Evolutionary conservation across 2,888 invertebrate genomes (phyloP).

Genomic region (Ellobium chinense): DNA sequence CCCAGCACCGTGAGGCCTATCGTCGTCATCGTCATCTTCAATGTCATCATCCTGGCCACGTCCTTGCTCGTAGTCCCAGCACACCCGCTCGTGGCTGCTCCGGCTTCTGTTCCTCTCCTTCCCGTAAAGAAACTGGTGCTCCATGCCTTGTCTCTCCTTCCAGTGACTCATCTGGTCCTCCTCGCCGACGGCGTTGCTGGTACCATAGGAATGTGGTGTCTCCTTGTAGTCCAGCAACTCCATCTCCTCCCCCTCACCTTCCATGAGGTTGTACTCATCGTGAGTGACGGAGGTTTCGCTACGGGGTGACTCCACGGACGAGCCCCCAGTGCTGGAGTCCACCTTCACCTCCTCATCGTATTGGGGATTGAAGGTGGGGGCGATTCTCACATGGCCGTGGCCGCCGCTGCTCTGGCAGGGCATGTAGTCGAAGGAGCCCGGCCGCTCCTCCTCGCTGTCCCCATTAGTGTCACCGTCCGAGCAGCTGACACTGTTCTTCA

Average conservation of each 20-base stretch:
- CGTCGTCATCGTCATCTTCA: conserved; percentile 10
- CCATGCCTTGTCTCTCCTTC: not conserved
- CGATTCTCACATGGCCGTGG: conserved; percentile 43
- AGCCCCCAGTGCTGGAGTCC: conserved; percentile 58
- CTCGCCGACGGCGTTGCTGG: too few relatives aligned
- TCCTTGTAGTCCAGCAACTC: conserved; percentile 1
- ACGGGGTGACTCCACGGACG: conserved; percentile 65
- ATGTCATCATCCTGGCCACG: conserved; percentile 1
- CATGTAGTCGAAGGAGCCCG: conserved; percentile 61
- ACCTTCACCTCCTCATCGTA: conserved; percentile 65
- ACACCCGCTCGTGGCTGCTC: not conserved
- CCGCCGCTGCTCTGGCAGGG: conserved; percentile 35
- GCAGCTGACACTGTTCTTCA: not conserved
- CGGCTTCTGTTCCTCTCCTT: not conserved
- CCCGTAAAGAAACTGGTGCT: not conserved
- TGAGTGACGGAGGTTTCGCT: conserved; percentile 59
- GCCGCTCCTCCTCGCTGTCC: conserved; percentile 16
- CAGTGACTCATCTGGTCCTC: too few relatives aligned
- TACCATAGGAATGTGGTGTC: not conserved
- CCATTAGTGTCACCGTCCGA: not conserved
- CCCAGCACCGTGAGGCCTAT: not conserved
- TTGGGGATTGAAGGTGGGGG: conserved; percentile 51
- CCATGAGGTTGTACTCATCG: conserved; percentile 44
- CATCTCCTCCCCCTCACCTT: conserved; percentile 38
- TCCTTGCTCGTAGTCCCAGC: conserved; percentile 7